Evolutionary conservation across 2,888 invertebrate species (phyloP), one percentile per base, ranked within the genome.

Genomic region (Peribatodes rhomboidaria): DNA sequence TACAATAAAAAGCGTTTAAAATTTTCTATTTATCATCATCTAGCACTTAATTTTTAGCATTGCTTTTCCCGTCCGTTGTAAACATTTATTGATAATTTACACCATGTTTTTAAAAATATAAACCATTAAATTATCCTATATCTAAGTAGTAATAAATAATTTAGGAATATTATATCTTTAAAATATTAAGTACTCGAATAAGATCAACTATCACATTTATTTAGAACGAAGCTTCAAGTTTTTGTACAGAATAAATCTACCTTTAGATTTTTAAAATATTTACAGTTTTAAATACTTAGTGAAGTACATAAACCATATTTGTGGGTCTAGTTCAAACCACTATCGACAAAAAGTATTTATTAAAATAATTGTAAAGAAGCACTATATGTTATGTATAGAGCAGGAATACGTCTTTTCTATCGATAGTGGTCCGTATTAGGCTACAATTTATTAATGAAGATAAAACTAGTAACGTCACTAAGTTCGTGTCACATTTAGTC

Each of bases 181-280:
- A 84, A 87, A 85, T 84, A 89, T 90, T 91, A 92, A 91, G 90
- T 93, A 93, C 92, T 90, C 89, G 90, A 87, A 86, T 87, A 90
- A 86, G 88, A 87, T 88, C 87, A 92, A 91, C 92, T 93, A 93
- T 93, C 92, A 93, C 93, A 93, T 92, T 92, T 89, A 93, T 88
- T 86, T 88, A 85, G 83, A 91, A 92, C 85, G 86, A 91, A 92
- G 90, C 89, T 83, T 88, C 86, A 75, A 77, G 81, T 85, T 91
- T 91, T 89, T 90, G 58, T 66, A 62, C 62, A 61, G 14, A 33
- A 50, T 47, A 49, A n/a, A 20, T 54, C 64, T 59, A 63, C 37
- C n/a, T 13, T 62, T 33, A 62, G 56, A 52, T 57, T 37, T 22
- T 22, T 22, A 52, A 65, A 44, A 56, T 65, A 65, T 65, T 60